A percentile compares a stretch with the other conserved stretches of the same genome.
Evolutionary conservation across 2,888 invertebrate genomes (phyloP).

Genomic region (Labia minor): DNA sequence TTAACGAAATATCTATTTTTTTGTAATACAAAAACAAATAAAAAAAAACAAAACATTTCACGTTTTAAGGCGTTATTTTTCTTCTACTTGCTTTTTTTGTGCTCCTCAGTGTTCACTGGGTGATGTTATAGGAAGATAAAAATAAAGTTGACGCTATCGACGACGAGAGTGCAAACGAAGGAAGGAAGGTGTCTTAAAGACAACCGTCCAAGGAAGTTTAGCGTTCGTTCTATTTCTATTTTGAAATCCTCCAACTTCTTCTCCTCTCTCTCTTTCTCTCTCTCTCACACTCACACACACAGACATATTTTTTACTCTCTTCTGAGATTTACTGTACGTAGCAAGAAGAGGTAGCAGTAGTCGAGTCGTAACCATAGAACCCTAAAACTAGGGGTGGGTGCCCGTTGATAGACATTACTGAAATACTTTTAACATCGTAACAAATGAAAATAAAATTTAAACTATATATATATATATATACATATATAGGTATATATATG

Average conservation of each 20-base stretch:
- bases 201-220: conserved; percentile 13
- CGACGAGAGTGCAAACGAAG: conserved; percentile 13
- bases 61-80: conserved; percentile 1
- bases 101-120: not conserved
- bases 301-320: no score
- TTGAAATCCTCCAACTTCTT: not conserved
- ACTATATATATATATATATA: not conserved
- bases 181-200: conserved; percentile 13
- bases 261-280: not conserved
- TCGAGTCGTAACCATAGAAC: not conserved
- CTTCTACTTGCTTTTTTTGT: not conserved
- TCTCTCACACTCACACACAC: no score
- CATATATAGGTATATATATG: not conserved
- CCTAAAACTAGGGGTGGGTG: not conserved
- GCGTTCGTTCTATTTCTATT: conserved; percentile 13
- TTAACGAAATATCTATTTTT: no score
- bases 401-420: not conserved
- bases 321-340: conserved; percentile 13
- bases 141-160: conserved; percentile 13
- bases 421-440: conserved; percentile 13
- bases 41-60: not conserved
- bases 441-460: conserved; percentile 13
- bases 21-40: no score
- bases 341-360: conserved; percentile 4
- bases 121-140: conserved; percentile 13